These are phyloP conservation scores for Urosaurus nigricauda DNA, from an alignment of 2,797 vertebrate genomes.

Conservation along the genomic window DNA sequence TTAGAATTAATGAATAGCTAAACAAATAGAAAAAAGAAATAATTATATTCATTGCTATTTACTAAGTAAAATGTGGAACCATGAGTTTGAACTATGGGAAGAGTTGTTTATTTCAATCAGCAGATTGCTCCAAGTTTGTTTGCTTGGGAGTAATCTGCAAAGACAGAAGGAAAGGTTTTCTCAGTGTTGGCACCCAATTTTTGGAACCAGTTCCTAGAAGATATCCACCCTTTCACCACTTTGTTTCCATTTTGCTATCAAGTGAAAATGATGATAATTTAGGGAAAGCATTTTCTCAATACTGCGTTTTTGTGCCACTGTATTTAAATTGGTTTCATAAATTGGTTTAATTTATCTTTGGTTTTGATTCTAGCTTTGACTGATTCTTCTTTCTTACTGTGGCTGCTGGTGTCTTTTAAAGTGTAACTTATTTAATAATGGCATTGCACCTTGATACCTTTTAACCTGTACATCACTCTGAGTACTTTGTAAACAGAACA, in stretches of 20 bases:
- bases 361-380: constrained; percentile 24
- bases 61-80: neutral
- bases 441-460: constrained; percentile 10
- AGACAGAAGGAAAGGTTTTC: neutral
- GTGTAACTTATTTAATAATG: constrained; percentile 28
- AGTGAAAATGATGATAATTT: neutral
- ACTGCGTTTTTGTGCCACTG: neutral
- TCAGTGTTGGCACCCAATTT: neutral
- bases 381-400: constrained; percentile 14
- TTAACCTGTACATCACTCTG: neutral
- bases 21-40: neutral
- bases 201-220: neutral
- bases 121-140: neutral
- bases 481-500: neutral
- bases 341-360: constrained; percentile 18
- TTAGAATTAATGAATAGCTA: too few species aligned
- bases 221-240: neutral
- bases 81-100: neutral
- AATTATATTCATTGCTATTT: neutral
- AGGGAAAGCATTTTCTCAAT: neutral
- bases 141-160: neutral
- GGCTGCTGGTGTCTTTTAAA: constrained; percentile 23
- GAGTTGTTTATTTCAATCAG: neutral
- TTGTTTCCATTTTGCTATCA: constrained; percentile 23
- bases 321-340: constrained; percentile 28